Base-by-base conservation (phyloP, 2,113 vertebrate genomes). In the Elaphurus davidianus region DNA sequence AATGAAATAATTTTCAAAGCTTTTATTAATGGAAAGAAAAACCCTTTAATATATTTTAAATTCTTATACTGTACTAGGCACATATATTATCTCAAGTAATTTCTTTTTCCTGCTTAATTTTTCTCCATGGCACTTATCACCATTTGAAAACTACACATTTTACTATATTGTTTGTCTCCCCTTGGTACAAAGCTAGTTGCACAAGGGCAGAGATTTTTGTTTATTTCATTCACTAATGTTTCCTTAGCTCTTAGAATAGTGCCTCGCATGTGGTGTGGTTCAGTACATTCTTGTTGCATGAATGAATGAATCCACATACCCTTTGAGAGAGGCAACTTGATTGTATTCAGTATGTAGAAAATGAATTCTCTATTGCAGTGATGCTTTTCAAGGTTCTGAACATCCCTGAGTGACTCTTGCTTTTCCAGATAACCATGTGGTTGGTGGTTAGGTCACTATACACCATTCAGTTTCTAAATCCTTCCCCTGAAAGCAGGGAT, bases 361-460 rank as follows among this genome's bases (percentile, higher is more conserved):
- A 84, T 87, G 43, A n/a, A 33, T 47, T 91, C 14, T 94, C 91
- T 71, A 81, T 85, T 85, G 40, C 47, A 78, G 1, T 93, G 83
- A 83, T 97, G 19, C 15, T 92, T 91, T 88, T 87, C 43, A 97
- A 96, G 79, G 33, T 90, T 90, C 47, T 84, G 50, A 97, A 71
- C n/a, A 82, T 33, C 14, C 62, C 17, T 79, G 9, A 96, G 25
- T 83, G 47, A 83, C 78, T 96, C 74, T 92, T 95, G 45, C 74
- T 90, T 47, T 76, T 62, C 45, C 21, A 90, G 13, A 67, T 52
- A 78, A 78, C 11, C 6, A 33, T 92, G 43, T 89, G 55, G 17
- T 59, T 57, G 62, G 50, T 78, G 43, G 28, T 78, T 91, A 91
- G 36, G 36, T 14, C 23, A 79, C 83, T 17, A 23, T 57, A 21